phyloP scores from a whole-genome alignment of 2,113 vertebrate species.

The Thomomys bottae region DNA sequence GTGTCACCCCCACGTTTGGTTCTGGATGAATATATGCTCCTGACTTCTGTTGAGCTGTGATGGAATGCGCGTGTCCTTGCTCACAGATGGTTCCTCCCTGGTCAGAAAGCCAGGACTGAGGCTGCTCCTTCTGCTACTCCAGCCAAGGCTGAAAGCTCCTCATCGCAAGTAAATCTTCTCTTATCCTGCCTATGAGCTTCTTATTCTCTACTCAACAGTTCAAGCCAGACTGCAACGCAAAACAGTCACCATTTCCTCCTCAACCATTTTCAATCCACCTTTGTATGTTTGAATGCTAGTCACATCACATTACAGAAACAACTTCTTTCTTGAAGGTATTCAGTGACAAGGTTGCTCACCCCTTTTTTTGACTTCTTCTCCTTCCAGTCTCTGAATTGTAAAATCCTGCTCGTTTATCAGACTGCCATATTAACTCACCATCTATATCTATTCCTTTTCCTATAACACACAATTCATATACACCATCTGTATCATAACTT shows the following conservation, averaged over 20 bases:
- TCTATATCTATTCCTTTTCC: too few species aligned
- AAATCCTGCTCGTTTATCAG: neutral
- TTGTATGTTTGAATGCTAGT: neutral
- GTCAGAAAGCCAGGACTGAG: neutral
- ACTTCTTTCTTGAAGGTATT: neutral
- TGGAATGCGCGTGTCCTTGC: neutral
- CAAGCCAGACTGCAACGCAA: neutral
- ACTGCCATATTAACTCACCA: neutral
- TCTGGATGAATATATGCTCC: neutral
- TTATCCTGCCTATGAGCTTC: slow-evolving; percentile 67
- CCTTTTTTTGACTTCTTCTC: too few species aligned
- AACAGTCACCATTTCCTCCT: neutral
- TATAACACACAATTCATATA: neutral
- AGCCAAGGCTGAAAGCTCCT: neutral
- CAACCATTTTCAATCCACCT: neutral
- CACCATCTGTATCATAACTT: neutral
- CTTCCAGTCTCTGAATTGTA: neutral
- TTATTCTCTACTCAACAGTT: slow-evolving; percentile 88
- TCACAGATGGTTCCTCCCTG: neutral
- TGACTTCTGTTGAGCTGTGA: fast-evolving
- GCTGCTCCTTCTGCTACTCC: too few species aligned
- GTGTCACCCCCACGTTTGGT: fast-evolving
- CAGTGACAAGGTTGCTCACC: too few species aligned
- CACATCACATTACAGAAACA: neutral
- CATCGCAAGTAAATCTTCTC: neutral